These are phyloP conservation scores for Polymixis lichenea DNA, from an alignment of 2,888 invertebrate genomes.

Conservation along the genomic window DNA sequence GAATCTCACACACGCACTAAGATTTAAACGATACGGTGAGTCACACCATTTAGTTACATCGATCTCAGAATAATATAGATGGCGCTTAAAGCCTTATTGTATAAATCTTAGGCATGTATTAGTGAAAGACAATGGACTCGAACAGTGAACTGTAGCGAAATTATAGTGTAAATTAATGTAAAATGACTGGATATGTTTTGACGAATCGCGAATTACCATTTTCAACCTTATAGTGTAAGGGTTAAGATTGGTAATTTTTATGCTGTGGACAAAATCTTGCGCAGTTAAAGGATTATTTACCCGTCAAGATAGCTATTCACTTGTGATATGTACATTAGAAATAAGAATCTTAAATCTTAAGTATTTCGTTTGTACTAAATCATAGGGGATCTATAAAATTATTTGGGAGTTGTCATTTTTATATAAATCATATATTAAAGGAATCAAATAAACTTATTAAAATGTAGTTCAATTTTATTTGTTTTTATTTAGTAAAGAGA, in stretches of 20 bases:
- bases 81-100: conserved; percentile 37
- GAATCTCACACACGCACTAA: conserved; percentile 56
- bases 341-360: conserved; percentile 34
- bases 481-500: conserved; percentile 3
- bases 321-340: conserved; percentile 63
- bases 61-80: conserved; percentile 36
- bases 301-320: conserved; percentile 51
- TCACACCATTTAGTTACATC: conserved; percentile 32
- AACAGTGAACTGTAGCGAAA: conserved; percentile 54
- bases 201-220: conserved; percentile 29
- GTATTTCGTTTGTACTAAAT: conserved; percentile 39
- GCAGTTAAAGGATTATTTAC: conserved; percentile 28
- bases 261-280: conserved; percentile 33
- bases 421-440: conserved; percentile 49
- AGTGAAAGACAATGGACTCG: conserved; percentile 48
- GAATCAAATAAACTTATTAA: conserved; percentile 12
- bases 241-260: conserved; percentile 35
- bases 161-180: conserved; percentile 57
- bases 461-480: conserved; percentile 7
- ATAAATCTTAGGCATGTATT: conserved; percentile 51
- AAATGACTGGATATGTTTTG: conserved; percentile 49
- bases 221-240: conserved; percentile 14
- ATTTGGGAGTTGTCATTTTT: conserved; percentile 45
- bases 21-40: conserved; percentile 54
- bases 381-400: conserved; percentile 29